These are phyloP conservation scores for Coleophora flavipennella DNA, from an alignment of 2,888 invertebrate genomes.

Conservation along the genomic window DNA sequence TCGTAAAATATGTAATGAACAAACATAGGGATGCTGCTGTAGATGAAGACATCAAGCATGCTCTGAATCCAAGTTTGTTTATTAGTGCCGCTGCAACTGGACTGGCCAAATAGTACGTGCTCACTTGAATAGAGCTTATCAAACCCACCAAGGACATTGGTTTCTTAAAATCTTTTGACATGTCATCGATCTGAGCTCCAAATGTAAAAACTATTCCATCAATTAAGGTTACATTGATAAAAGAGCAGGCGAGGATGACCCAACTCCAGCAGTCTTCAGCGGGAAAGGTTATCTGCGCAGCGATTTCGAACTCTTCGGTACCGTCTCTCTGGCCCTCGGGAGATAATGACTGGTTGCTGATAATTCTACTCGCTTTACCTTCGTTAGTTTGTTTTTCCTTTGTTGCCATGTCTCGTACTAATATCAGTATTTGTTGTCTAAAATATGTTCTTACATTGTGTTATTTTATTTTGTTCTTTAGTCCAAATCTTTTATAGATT, in stretches of 20 bases:
- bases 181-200: constrained; percentile 19
- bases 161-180: constrained; percentile 34
- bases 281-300: constrained; percentile 5
- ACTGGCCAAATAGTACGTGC: constrained; percentile 43
- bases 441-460: too few relatives aligned
- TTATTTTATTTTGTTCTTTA: too few relatives aligned
- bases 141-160: constrained; percentile 38
- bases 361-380: too few relatives aligned
- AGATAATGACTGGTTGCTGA: too few relatives aligned
- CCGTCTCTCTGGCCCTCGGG: not conserved
- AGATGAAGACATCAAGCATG: constrained; percentile 49
- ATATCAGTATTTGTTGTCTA: too few relatives aligned
- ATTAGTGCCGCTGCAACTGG: constrained; percentile 54
- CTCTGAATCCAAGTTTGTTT: constrained; percentile 58
- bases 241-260: constrained; percentile 7
- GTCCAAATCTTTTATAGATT: too few relatives aligned
- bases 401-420: too few relatives aligned
- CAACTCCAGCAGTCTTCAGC: constrained; percentile 12
- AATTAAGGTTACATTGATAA: too few relatives aligned
- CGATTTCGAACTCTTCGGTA: not conserved
- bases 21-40: constrained; percentile 36
- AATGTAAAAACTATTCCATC: constrained; percentile 5
- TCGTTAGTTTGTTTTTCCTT: too few relatives aligned
- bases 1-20: constrained; percentile 41
- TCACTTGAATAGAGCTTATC: constrained; percentile 46